These are phyloP conservation scores for Tonatia bakeri DNA, from an alignment of 2,113 vertebrate species.

Conservation along the genomic window DNA sequence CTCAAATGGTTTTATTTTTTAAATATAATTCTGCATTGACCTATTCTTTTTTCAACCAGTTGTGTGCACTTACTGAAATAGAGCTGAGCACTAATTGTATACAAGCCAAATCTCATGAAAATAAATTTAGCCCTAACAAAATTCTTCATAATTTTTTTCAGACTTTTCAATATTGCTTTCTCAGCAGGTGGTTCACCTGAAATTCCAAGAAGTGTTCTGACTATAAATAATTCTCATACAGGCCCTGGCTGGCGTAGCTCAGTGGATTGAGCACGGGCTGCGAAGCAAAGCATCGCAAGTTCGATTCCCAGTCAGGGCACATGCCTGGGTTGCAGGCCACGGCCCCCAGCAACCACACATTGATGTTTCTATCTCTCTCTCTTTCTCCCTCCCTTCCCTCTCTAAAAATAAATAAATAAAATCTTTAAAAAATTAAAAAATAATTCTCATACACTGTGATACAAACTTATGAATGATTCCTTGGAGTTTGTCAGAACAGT, in stretches of 20 bases:
- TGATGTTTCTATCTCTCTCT: too few relatives aligned
- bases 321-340: too few relatives aligned
- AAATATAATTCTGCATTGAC: slow-evolving; percentile 25
- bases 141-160: not conserved
- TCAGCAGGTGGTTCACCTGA: not conserved
- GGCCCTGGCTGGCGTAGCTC: too few relatives aligned
- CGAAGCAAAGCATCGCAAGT: too few relatives aligned
- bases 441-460: not conserved
- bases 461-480: slow-evolving; percentile 1
- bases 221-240: not conserved
- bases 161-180: not conserved
- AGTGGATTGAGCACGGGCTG: too few relatives aligned
- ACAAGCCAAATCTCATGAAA: slow-evolving; percentile 5
- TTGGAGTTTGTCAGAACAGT: slow-evolving; percentile 11
- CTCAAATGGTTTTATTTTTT: slow-evolving; percentile 28
- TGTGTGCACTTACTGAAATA: not conserved
- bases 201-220: slow-evolving; percentile 11
- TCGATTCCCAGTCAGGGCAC: too few relatives aligned
- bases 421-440: too few relatives aligned
- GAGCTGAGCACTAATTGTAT: not conserved
- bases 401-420: too few relatives aligned
- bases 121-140: slow-evolving; percentile 26
- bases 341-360: too few relatives aligned
- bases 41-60: slow-evolving; percentile 7
- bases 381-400: too few relatives aligned